Base-by-base conservation (phyloP, 2,888 invertebrate species). In the Spilarctia lutea region DNA sequence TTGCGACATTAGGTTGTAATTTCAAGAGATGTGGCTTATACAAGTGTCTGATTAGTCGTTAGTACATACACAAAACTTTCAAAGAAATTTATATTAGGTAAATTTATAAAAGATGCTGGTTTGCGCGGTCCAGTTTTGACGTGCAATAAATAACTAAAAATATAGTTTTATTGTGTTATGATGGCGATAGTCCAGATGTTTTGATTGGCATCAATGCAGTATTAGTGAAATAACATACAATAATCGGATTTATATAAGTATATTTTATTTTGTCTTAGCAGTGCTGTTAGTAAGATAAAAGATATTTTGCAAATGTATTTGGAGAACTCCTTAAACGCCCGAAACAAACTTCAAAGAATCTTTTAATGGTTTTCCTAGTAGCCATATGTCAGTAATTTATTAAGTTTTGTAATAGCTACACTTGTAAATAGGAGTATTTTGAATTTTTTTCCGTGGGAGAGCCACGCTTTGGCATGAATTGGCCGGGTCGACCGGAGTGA, bases 1-100 rank as follows among this genome's bases (percentile, higher is more conserved):
- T 67, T 63, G 35, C 56, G 45, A 35, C 16, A 67, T 56, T 42
- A 60, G n/a, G 33, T 67, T 60, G 45, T 68, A 45, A 48, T 68
- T 68, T 68, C 68, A 68, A 68, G 68, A 30, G 68, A 67, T 27
- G 8, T 4, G 27, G 45, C 30, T 30, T 3, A 68, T 30, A 45
- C 68, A 68, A 68, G 20, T 20, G 20, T 30, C 27, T 45, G 20
- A 60, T 27, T 60, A 60, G 60, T 27, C 3, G 13, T 16, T 27
- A 60, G 16, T 6, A 3, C 16, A 16, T 45, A 45, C 45, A 2
- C 27, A 27, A 56, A 16, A 27, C 16, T 27, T 60, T 60, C 3
- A 27, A 60, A 27, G 60, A 60, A 60, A 27, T 13, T 60, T 4
- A 13, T 60, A 16, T 16, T 60, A 13, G 30, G 18, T 30, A n/a